Evolutionary conservation across 1,140 invertebrate species (phyloP), one percentile per base, ranked within the genome.

Genomic region (Bombus affinis): DNA sequence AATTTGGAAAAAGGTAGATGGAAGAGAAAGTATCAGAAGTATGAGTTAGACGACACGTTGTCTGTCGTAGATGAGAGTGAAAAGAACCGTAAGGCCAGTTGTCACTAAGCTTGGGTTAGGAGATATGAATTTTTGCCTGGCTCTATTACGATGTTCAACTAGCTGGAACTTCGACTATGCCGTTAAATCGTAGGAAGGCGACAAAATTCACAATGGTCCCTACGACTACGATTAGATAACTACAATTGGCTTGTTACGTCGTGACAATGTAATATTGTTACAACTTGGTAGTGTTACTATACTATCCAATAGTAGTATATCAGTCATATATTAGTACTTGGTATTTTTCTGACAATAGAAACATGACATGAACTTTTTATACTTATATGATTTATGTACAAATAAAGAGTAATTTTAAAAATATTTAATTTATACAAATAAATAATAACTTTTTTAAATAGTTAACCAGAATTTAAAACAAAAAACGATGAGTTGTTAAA

Each of bases 121-220:
- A 92, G 92, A 93, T 90, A 93, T 91, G 90, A 94, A 93, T 89
- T 93, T 92, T 89, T 59, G 75, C 65, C 78, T 47, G 47, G n/a
- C 53, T 87, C 87, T 87, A 95, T 95, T 95, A 95, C 84, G 74
- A 90, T 90, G 92, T 91, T 93, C 92, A 94, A 94, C 92, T 92
- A 94, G 90, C 92, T 90, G 91, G 90, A 91, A 92, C 92, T 85
- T 83, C 82, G 79, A 86, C 78, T 88, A 89, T 93, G 88, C 94
- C 94, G 94, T 94, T 94, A 94, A 93, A 87, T 85, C 73, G 47
- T 85, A 73, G 81, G 10, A 72, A 62, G 88, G 90, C 92, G 92
- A 92, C 91, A 90, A 94, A 94, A 91, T 92, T 93, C 72, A 42
- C 47, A 35, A 86, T 79, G 65, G 71, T 53, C 66, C 32, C 37